A percentile compares a stretch with the other conserved stretches of the same genome.
These are phyloP conservation scores for Drosophila teissieri DNA, from an alignment of 1,140 invertebrate species.

Conservation along the genomic window DNA sequence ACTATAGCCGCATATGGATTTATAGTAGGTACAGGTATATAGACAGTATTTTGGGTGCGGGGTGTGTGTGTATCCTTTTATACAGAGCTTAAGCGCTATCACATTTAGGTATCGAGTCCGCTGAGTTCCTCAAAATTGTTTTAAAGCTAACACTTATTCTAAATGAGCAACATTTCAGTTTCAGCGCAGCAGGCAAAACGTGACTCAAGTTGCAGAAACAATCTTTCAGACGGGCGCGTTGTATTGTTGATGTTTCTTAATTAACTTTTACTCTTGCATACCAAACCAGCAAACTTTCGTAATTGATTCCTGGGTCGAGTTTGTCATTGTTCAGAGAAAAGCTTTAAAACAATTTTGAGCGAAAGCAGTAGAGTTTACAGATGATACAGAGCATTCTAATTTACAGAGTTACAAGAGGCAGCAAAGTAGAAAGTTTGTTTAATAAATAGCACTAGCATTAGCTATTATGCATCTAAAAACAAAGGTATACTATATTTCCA, in stretches of 20 bases:
- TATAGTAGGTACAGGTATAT: constrained; percentile 10
- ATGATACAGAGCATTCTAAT: constrained; percentile 32
- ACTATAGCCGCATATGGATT: constrained; percentile 8
- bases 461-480: neutral
- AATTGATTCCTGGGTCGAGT: constrained; percentile 18
- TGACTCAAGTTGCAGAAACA: constrained; percentile 60
- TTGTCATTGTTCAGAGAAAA: constrained; percentile 37
- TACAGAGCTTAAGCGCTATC: constrained; percentile 56
- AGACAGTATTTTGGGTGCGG: neutral
- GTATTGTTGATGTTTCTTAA: constrained; percentile 11
- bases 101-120: constrained; percentile 27
- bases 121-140: constrained; percentile 65
- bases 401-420: constrained; percentile 28
- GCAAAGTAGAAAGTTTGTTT: constrained; percentile 7
- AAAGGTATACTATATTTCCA: neutral
- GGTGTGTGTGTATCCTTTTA: constrained; percentile 20
- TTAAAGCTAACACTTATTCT: constrained; percentile 73
- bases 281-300: constrained; percentile 69
- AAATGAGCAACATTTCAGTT: constrained; percentile 28
- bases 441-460: neutral
- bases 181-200: constrained; percentile 70
- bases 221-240: neutral
- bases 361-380: constrained; percentile 26
- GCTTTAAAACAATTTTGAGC: constrained; percentile 82
- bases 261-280: constrained; percentile 37